Percentiles rank a stretch among this genome's conserved stretches.
Evolutionary conservation across 2,113 vertebrate species (phyloP).

Genomic region (Leucopternis melanops): DNA sequence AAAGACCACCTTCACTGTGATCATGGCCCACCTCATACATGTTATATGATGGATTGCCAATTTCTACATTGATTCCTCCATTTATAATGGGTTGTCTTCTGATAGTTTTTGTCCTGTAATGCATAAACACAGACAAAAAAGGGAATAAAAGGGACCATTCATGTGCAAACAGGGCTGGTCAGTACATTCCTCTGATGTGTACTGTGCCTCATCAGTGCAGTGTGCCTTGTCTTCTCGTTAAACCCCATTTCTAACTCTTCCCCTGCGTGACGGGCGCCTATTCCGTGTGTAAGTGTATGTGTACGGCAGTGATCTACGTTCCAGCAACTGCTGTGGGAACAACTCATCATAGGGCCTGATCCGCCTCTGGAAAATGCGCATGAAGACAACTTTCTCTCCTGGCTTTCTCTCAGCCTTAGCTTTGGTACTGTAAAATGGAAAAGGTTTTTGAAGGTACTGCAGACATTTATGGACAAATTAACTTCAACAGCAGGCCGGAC

Average conservation of each 20-base stretch:
- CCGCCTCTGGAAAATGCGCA: not conserved
- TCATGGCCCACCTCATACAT: constrained; percentile 99
- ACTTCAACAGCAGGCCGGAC: not conserved
- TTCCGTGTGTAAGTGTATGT: not conserved
- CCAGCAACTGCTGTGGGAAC: not conserved
- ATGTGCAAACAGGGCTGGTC: not conserved
- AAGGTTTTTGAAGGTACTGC: not conserved
- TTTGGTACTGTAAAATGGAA: not conserved
- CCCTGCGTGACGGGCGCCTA: not conserved
- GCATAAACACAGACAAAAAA: not conserved
- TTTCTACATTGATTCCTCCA: constrained; percentile 96
- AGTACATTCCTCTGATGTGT: not conserved
- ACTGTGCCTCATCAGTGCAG: not conserved
- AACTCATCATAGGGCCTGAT: no score
- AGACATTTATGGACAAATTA: not conserved
- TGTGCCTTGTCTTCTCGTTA: not conserved
- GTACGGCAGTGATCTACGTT: not conserved
- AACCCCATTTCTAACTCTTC: not conserved
- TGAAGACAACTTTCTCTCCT: not conserved
- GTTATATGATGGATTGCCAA: constrained; percentile 97
- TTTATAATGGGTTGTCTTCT: constrained; percentile 96
- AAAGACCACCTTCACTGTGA: constrained; percentile 87
- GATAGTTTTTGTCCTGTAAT: constrained; percentile 88
- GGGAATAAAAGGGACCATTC: not conserved
- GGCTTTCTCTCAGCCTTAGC: not conserved